Evolutionary conservation across 2,888 invertebrate species (phyloP), one percentile per base, ranked within the genome.

Genomic region (Scaptodrosophila latifasciaeformis): DNA sequence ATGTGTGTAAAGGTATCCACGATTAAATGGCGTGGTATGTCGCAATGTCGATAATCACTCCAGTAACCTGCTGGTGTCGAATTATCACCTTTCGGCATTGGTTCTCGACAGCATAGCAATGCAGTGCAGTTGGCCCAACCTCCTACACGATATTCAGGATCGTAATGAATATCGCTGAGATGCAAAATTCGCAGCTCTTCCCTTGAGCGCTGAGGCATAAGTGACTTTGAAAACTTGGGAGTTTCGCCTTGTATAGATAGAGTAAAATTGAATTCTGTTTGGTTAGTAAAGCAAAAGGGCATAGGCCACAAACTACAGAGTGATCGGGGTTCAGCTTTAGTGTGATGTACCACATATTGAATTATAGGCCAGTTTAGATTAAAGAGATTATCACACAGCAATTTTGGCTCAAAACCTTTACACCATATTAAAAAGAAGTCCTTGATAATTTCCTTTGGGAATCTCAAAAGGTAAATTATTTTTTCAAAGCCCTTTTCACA

Each of bases 21-120:
- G 42, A 92, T 88, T 0, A 92, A 89, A 84, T 92, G 89, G 82
- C 89, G 85, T 0, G 96, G 94, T 0, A 90, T 87, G 81, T 96
- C 96, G 76, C 96, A 96, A 50, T 88, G 85, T 46, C 92, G 88
- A 70, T 92, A 94, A 81, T 93, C 93, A 1, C 95, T 95, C 94
- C 94, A 96, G 67, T 88, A 90, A 0, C 95, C 94, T 1, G 95
- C 95, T 0, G 83, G 84, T 19, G 55, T 44, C 0, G 61, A 49
- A 0, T 44, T 51, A 1, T 13, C 10, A 9, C 54, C 56, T 17
- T 63, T 49, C 2, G 67, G 44, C 24, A 59, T 21, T 10, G 48
- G 44, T 2, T 64, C 88, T 82, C 79, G 89, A 82, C 96, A 96
- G 81, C 96, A 96, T 2, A 92, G 87, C 2, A 93, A 92, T 64